Evolutionary conservation across 2,113 vertebrate genomes (phyloP).

Genomic region (Cairina moschata): DNA sequence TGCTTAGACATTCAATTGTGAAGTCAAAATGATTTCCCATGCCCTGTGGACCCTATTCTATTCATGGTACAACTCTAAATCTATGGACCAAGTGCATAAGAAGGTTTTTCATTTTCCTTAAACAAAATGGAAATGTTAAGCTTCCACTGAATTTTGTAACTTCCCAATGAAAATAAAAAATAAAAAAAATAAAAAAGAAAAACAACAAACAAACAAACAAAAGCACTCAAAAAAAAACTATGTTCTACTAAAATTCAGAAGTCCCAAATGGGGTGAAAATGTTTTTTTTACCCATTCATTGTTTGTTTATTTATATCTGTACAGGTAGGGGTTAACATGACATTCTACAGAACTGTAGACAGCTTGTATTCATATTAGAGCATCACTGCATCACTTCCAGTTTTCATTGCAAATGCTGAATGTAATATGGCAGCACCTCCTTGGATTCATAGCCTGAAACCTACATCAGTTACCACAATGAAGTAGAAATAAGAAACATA

Average conservation of each 20-base stretch:
- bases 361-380: background rate
- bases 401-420: background rate
- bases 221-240: background rate
- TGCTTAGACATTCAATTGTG: background rate
- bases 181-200: too few relatives aligned
- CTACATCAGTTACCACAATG: background rate
- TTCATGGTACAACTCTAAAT: background rate
- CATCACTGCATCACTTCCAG: background rate
- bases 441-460: background rate
- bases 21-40: background rate
- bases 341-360: background rate
- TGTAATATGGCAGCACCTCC: background rate
- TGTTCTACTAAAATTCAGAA: background rate
- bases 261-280: background rate
- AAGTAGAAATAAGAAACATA: background rate
- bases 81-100: rapidly evolving
- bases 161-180: background rate
- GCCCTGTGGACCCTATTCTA: background rate
- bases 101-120: background rate
- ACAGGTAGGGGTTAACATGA: background rate
- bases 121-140: background rate
- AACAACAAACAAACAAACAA: too few relatives aligned
- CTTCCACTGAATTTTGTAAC: background rate
- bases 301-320: background rate
- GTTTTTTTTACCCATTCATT: background rate